These are phyloP conservation scores for Phoenicopterus ruber DNA, from an alignment of 2,113 vertebrate genomes.

Conservation along the genomic window DNA sequence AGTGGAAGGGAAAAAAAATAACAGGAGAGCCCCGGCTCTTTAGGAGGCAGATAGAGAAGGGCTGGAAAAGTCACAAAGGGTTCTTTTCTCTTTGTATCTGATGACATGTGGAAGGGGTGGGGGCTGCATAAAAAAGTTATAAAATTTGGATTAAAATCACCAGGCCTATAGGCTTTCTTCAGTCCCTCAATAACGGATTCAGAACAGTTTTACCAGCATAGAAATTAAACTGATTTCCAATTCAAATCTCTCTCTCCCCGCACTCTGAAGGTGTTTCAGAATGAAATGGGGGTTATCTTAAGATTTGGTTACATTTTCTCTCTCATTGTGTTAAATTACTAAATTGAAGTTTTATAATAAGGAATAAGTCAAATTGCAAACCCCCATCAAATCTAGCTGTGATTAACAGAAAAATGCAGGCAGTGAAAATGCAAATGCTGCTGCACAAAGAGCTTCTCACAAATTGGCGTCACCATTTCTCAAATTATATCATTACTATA, in stretches of 20 bases:
- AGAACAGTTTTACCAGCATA: constrained; percentile 79
- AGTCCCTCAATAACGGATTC: constrained; percentile 80
- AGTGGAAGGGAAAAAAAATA: background rate
- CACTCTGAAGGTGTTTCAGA: constrained; percentile 88
- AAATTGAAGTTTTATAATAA: constrained; percentile 99
- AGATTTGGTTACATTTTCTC: constrained; percentile 92
- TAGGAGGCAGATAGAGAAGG: constrained; percentile 19
- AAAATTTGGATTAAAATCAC: constrained; percentile 84
- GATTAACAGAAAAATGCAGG: constrained; percentile 97
- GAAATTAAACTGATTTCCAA: constrained; percentile 88
- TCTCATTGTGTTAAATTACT: constrained; percentile 98
- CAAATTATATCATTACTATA: constrained; percentile 99
- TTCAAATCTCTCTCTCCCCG: constrained; percentile 80
- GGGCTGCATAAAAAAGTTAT: constrained; percentile 76
- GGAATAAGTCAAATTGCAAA: constrained; percentile 97
- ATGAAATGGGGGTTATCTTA: constrained; percentile 90
- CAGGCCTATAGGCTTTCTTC: constrained; percentile 78
- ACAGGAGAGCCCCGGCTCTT: background rate
- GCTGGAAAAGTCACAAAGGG: constrained; percentile 45
- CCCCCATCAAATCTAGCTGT: constrained; percentile 96
- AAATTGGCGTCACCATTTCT: constrained; percentile 99
- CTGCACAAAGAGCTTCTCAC: constrained; percentile 97
- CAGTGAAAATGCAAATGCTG: constrained; percentile 98
- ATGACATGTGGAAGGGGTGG: constrained; percentile 63
- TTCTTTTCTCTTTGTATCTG: constrained; percentile 70